phyloP scores from a whole-genome alignment of 2,888 invertebrate species.

The Leucophenga maculata region DNA sequence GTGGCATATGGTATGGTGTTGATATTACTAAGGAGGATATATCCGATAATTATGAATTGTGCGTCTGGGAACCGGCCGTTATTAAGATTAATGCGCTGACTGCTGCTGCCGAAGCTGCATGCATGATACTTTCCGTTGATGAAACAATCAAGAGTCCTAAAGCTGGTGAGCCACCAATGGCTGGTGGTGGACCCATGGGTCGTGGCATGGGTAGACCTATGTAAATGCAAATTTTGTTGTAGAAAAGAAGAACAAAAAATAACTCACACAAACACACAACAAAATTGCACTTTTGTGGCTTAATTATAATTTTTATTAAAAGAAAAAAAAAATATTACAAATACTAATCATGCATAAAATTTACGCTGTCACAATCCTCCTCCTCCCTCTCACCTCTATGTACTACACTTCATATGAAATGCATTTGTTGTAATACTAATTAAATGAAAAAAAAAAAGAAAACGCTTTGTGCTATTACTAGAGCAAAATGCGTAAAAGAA shows the following conservation, averaged over 20 bases:
- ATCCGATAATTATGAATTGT: constrained; percentile 91
- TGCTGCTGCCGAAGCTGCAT: constrained; percentile 96
- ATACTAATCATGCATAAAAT: too few relatives aligned
- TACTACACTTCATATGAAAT: too few relatives aligned
- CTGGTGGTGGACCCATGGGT: constrained; percentile 75
- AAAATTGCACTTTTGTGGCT: neutral
- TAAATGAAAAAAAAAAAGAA: too few relatives aligned
- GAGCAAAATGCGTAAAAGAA: too few relatives aligned
- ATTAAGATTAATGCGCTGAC: constrained; percentile 97
- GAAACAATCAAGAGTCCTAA: constrained; percentile 97
- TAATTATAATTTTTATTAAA: too few relatives aligned
- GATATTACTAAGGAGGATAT: constrained; percentile 96
- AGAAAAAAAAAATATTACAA: too few relatives aligned
- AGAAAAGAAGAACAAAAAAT: constrained; percentile 34
- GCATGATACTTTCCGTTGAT: constrained; percentile 95
- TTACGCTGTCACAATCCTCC: too few relatives aligned
- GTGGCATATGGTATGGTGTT: constrained; percentile 93
- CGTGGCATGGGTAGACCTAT: constrained; percentile 85
- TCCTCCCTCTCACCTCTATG: too few relatives aligned
- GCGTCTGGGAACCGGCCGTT: constrained; percentile 98
- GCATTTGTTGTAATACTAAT: too few relatives aligned
- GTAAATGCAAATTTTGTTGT: constrained; percentile 57
- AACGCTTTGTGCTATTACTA: too few relatives aligned
- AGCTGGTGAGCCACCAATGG: constrained; percentile 72
- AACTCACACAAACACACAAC: constrained; percentile 19